phyloP scores from a whole-genome alignment of 1,140 invertebrate genomes.

The Limonius californicus region DNA sequence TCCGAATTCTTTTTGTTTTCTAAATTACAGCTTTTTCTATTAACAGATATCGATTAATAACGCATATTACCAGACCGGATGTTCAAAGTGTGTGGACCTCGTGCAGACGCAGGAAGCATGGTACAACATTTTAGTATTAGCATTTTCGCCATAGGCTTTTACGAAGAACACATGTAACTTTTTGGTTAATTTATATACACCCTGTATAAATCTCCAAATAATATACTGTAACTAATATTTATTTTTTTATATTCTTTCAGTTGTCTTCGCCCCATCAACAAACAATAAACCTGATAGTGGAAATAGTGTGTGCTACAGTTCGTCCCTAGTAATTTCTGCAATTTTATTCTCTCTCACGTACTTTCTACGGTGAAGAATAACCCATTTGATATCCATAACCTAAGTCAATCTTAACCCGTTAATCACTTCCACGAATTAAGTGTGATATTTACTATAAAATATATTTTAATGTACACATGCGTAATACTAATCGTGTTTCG shows the following conservation, averaged over 20 bases:
- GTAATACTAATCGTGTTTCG: background rate
- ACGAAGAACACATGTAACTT: no score
- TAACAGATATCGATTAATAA: no score
- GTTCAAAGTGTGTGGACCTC: no score
- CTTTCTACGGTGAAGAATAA: background rate
- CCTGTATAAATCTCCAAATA: no score
- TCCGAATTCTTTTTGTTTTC: no score
- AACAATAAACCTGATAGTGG: background rate
- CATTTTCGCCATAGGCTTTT: no score
- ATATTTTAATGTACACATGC: background rate
- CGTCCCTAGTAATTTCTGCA: background rate
- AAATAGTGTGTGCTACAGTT: background rate
- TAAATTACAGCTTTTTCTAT: no score
- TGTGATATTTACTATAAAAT: constrained; percentile 9
- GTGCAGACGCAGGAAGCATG: no score
- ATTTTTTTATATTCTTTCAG: background rate
- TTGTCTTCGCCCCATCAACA: constrained; percentile 5
- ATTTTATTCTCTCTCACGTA: background rate
- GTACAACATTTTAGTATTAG: no score
- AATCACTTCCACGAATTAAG: constrained; percentile 12
- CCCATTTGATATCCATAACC: background rate
- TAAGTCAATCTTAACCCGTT: constrained; percentile 10
- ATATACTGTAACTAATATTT: no score
- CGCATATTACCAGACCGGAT: no score
- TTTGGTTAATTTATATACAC: no score